These are phyloP conservation scores for Anser cygnoides DNA, from an alignment of 2,113 vertebrate genomes.

Conservation along the genomic window DNA sequence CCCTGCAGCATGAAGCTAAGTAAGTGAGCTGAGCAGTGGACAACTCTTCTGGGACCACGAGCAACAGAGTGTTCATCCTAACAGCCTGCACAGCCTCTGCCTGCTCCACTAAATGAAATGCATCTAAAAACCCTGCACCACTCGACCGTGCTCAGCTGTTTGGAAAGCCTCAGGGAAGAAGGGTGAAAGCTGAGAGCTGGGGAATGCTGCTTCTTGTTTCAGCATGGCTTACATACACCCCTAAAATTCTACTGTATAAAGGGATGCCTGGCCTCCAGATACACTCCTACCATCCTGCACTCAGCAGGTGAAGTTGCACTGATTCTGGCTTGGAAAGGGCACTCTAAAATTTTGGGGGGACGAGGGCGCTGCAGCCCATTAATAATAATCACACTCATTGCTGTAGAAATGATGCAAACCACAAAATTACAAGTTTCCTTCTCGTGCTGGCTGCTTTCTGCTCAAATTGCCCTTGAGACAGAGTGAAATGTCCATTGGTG, in stretches of 20 bases:
- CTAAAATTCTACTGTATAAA: not conserved
- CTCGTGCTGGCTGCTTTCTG: not conserved
- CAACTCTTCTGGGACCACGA: not conserved
- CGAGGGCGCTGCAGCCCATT: not conserved
- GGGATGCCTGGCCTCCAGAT: not conserved
- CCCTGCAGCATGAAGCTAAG: not conserved
- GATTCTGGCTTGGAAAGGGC: not conserved
- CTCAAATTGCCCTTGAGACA: not conserved
- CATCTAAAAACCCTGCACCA: not conserved
- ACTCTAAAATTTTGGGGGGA: not conserved
- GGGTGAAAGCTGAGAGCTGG: slow-evolving; percentile 52
- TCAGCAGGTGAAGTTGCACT: not conserved
- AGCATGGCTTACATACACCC: slow-evolving; percentile 15
- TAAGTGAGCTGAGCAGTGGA: not conserved
- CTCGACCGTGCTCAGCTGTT: slow-evolving; percentile 5
- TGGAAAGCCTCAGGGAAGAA: not conserved
- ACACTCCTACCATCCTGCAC: not conserved
- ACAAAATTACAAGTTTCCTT: not conserved
- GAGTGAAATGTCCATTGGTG: not conserved
- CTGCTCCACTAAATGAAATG: not conserved
- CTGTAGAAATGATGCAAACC: not conserved
- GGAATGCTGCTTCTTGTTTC: slow-evolving; percentile 22
- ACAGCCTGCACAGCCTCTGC: not conserved
- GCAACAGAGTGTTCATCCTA: not conserved
- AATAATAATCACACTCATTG: not conserved